These are phyloP conservation scores for Hyla sarda DNA, from an alignment of 2,113 vertebrate genomes.

Conservation along the genomic window DNA sequence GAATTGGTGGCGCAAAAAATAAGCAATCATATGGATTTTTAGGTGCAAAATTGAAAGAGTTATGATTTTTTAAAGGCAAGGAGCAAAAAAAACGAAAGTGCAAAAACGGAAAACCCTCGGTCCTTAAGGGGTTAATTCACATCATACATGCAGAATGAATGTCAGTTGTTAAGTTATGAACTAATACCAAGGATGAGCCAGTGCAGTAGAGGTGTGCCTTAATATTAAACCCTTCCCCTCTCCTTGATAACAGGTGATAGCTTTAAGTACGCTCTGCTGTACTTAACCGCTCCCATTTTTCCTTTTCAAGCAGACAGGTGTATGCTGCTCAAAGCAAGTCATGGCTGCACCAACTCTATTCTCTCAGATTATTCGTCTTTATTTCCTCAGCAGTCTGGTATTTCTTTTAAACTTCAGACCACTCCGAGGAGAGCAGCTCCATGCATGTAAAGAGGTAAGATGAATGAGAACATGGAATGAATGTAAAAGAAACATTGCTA, in stretches of 20 bases:
- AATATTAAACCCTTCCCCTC: not conserved
- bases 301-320: not conserved
- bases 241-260: slow-evolving; percentile 27
- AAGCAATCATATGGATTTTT: no score
- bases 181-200: not conserved
- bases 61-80: no score
- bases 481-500: not conserved
- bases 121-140: no score
- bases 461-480: not conserved
- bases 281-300: not conserved
- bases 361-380: not conserved
- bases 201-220: slow-evolving; percentile 12
- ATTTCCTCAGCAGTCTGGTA: not conserved
- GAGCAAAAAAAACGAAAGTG: no score
- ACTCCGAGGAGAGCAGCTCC: slow-evolving; percentile 20
- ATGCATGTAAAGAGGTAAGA: slow-evolving; percentile 47
- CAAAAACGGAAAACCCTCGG: no score
- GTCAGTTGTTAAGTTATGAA: not conserved
- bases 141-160: not conserved
- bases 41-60: no score
- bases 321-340: not conserved
- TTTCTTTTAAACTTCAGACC: not conserved
- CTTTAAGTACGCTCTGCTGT: not conserved
- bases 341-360: not conserved
- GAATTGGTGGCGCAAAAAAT: no score